These are phyloP conservation scores for Teleogryllus oceanicus DNA, from an alignment of 2,888 invertebrate genomes.

Conservation along the genomic window DNA sequence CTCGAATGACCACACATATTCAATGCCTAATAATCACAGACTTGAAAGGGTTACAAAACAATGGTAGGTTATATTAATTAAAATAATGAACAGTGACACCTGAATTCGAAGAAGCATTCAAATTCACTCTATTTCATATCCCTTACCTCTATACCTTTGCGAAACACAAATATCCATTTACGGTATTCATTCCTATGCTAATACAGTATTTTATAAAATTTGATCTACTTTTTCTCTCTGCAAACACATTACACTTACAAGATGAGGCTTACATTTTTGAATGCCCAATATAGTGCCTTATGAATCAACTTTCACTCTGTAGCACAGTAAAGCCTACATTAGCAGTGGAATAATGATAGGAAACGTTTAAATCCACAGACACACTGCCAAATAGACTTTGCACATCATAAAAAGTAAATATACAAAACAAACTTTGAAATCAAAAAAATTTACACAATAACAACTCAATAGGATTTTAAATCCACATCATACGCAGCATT, in stretches of 20 bases:
- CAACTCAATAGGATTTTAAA: background rate
- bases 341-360: background rate
- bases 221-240: background rate
- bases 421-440: background rate
- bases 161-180: conserved; percentile 4
- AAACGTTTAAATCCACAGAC: background rate
- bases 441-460: background rate
- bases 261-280: conserved; percentile 8
- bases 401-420: background rate
- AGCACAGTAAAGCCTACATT: conserved; percentile 3
- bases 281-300: conserved; percentile 7
- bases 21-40: background rate
- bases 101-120: background rate
- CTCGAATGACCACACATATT: no score
- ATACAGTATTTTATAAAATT: conserved; percentile 7
- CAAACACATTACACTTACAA: conserved; percentile 18
- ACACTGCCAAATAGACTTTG: conserved; percentile 9
- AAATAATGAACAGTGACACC: background rate
- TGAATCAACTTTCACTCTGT: background rate
- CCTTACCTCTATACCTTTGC: conserved; percentile 2
- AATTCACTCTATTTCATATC: background rate
- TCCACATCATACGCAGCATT: background rate
- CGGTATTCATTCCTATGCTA: background rate
- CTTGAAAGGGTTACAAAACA: background rate
- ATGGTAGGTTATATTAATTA: background rate